Evolutionary conservation across 1,140 invertebrate genomes (phyloP), one percentile per base, ranked within the genome.

Genomic region (Odontomachus brunneus): DNA sequence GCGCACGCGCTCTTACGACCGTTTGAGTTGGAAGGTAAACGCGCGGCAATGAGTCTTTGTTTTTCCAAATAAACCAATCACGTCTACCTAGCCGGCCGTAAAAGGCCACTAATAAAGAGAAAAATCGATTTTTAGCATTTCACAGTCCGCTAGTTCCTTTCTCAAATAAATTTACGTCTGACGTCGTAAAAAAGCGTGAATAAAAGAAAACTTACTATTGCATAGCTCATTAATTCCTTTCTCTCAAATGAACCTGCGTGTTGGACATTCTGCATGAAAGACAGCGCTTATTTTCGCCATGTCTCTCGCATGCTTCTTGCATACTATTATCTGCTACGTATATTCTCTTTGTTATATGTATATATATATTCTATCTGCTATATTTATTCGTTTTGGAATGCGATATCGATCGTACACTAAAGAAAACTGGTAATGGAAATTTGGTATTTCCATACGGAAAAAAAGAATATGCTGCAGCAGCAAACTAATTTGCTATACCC

Each of bases 21-120:
- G n/a, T 48, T 65, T 22, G 15, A 38, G 19, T n/a, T 22, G 19
- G 17, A 29, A 59, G 17, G 44, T 33, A 65, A 65, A 76, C 17
- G 11, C 17, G 11, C 12, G 2, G 11, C 15, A 12, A 65, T 4
- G 14, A 33, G n/a, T 60, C 12, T 60, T n/a, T 55, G 12, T 0
- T 76, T 65, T 76, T 76, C 3, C 65, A 76, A 53, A 62, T 73
- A 38, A 38, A 57, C 1, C 15, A 44, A 44, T 73, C 19, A 3
- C 4, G 44, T 5, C 3, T 51, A 26, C n/a, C 22, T 75, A 24
- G 12, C 51, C 38, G 49, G 12, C n/a, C 26, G 14, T 53, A 29
- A 49, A 15, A 51, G 4, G 12, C 3, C 14, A 7, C 14, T 53
- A 7, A 65, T 48, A 19, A 26, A 75, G 38, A 11, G 38, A 44